Base-by-base conservation (phyloP, 1,140 invertebrate genomes). In the Cardiocondyla obscurior region DNA sequence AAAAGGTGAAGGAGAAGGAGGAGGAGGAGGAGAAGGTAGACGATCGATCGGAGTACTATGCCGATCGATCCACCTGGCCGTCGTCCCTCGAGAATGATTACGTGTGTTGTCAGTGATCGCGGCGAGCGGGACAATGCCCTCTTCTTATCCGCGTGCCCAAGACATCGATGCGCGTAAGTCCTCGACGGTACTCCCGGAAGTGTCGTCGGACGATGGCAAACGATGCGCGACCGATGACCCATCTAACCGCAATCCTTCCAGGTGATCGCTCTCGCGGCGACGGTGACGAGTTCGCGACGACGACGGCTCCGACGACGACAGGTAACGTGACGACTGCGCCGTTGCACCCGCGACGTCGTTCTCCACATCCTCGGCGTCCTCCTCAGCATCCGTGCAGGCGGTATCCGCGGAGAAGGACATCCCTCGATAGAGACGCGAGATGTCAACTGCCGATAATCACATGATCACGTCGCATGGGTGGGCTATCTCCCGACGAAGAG, bases 221-320 rank as follows among this genome's bases (percentile, higher is more conserved):
- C 22, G 69, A 82, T 57, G 12, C 64, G 65, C 64, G 84, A 84
- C 62, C 83, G 82, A 82, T 64, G 64, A 84, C 84, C 90, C 90
- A 89, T 88, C 90, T 94, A 94, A 84, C 93, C 93, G 89, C 93
- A 94, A 88, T 94, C 93, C 89, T 94, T 94, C 92, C 93, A 94
- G 55, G 91, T 88, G 79, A 89, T 91, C 69, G 90, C 85, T 82
- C 86, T 58, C 86, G 81, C 53, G 73, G 70, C 64, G 70, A 69
- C 76, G 33, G 73, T 64, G 10, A 77, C 33, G 79, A 22, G 46
- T 57, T 72, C 72, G 72, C 58, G 55, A 85, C 19, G 55, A 84
- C 79, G 84, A 88, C 76, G 84, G 88, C 76, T 79, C 74, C 62
- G 62, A 84, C 81, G 83, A 90, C 82, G 83, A 81, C 62, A 82